phyloP scores from a whole-genome alignment of 2,797 vertebrate genomes.

The Rousettus madagascariensis region DNA sequence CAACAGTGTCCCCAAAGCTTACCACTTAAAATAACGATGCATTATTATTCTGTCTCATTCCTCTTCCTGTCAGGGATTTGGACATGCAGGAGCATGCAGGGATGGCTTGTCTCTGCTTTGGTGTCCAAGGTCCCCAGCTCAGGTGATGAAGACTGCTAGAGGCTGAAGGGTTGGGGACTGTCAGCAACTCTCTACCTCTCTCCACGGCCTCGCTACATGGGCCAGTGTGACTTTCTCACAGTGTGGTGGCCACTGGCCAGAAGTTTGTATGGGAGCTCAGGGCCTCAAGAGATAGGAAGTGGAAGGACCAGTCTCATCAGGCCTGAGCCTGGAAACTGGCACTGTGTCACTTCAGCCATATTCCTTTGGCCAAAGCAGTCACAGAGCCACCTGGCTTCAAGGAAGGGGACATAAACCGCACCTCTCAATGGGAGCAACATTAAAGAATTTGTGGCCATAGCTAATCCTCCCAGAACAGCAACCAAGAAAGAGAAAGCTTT shows the following conservation, averaged over 20 bases:
- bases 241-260: not conserved
- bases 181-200: not conserved
- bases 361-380: not conserved
- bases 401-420: not conserved
- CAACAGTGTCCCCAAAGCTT: not conserved
- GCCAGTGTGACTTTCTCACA: not conserved
- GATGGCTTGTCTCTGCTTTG: not conserved
- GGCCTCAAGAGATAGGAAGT: not conserved
- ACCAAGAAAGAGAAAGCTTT: not conserved
- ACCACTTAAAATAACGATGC: not conserved
- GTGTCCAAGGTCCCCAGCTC: not conserved
- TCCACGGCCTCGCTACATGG: not conserved
- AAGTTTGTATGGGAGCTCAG: not conserved
- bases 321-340: not conserved
- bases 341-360: not conserved
- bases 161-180: not conserved
- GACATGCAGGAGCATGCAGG: not conserved
- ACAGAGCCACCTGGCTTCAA: not conserved
- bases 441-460: not conserved
- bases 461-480: not conserved
- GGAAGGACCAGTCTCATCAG: not conserved
- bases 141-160: not conserved
- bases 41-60: not conserved
- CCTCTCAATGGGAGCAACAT: not conserved
- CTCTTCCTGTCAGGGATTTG: not conserved